Conservation (phyloP, 2,888 invertebrate genomes). For the Tetranychus piercei region DNA sequence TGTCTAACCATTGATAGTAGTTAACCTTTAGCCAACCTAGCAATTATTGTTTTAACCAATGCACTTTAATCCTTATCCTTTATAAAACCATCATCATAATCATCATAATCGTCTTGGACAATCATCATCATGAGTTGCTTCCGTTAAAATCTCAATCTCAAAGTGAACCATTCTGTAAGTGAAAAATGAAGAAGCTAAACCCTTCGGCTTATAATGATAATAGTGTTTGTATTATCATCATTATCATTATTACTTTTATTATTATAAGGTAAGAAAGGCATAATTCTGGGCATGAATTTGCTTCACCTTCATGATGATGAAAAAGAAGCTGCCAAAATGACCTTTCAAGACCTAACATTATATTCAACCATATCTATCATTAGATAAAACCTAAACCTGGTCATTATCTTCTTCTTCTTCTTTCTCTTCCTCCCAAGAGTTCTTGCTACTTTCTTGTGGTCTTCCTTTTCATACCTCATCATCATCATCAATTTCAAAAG, state of each 20-base stretch:
- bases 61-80: too few species aligned
- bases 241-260: neutral
- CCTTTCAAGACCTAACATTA: neutral
- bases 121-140: too few species aligned
- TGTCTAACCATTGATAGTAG: too few species aligned
- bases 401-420: neutral
- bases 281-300: neutral
- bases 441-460: neutral
- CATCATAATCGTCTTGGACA: too few species aligned
- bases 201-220: neutral
- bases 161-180: too few species aligned
- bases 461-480: neutral
- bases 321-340: neutral
- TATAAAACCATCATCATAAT: too few species aligned
- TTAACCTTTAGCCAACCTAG: too few species aligned
- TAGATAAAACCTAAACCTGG: neutral
- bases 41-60: too few species aligned
- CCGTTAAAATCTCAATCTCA: too few species aligned
- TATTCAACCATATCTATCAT: constrained; percentile 1
- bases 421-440: neutral
- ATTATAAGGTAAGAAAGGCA: neutral
- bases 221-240: neutral
- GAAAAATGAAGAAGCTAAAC: neutral
- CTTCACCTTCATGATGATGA: neutral
- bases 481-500: neutral